A percentile compares a stretch with the other conserved stretches of the same genome.
phyloP scores from a whole-genome alignment of 2,113 vertebrate genomes.

The Petroica traversi region DNA sequence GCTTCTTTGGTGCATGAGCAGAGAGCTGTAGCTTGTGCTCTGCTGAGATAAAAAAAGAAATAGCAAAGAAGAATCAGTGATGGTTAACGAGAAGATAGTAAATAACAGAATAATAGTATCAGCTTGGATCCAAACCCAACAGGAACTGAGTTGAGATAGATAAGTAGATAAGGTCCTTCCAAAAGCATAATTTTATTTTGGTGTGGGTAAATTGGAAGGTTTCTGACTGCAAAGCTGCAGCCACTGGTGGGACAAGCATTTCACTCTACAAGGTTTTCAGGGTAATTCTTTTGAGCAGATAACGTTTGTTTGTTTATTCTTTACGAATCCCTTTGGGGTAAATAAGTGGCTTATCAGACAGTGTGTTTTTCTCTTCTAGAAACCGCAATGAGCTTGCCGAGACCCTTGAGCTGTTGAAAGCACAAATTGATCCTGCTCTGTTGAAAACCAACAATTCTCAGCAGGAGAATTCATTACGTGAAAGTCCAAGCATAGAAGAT shows the following conservation, averaged over 20 bases:
- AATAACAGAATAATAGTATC: background rate
- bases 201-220: background rate
- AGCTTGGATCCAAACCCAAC: background rate
- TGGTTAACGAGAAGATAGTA: background rate
- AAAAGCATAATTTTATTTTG: background rate
- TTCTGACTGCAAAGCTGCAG: background rate
- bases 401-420: conserved; percentile 90
- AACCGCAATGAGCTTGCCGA: conserved; percentile 92
- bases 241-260: background rate
- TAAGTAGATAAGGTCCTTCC: background rate
- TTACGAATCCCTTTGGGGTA: background rate
- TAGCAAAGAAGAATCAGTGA: background rate
- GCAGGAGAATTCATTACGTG: conserved; percentile 72
- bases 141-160: background rate
- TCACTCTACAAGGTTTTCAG: background rate
- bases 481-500: conserved; percentile 78
- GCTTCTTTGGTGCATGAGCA: background rate
- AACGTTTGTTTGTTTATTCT: background rate
- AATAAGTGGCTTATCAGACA: background rate
- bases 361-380: conserved; percentile 66
- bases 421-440: conserved; percentile 85
- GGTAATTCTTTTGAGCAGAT: background rate
- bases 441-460: conserved; percentile 78
- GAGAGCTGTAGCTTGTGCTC: background rate
- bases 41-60: background rate